Conservation (phyloP, 2,113 vertebrate genomes). For the Zosterops hypoxanthus region DNA sequence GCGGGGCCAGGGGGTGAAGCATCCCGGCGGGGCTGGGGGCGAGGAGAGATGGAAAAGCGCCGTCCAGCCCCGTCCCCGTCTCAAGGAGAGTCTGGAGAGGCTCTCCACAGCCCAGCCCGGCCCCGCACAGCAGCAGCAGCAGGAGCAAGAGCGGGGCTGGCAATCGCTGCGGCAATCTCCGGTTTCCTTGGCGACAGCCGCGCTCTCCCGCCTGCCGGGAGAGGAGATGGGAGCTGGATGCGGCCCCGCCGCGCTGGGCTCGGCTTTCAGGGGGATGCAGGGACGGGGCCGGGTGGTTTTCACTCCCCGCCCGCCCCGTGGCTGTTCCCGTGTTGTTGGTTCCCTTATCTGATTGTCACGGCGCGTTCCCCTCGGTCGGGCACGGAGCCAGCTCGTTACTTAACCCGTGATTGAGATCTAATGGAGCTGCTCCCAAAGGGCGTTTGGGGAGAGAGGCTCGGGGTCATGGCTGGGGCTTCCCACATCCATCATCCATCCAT, state of each 20-base stretch:
- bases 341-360: slow-evolving; percentile 60
- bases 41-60: background rate
- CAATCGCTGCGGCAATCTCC: background rate
- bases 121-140: background rate
- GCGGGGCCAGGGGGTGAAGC: background rate
- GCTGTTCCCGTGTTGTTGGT: slow-evolving; percentile 33
- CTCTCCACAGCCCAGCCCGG: background rate
- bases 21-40: fast-evolving
- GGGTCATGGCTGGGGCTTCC: background rate
- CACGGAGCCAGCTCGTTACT: slow-evolving; percentile 62
- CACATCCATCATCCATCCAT: no score
- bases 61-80: background rate
- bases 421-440: slow-evolving; percentile 51
- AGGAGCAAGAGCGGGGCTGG: background rate
- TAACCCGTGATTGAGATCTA: slow-evolving; percentile 72
- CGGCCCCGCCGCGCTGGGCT: fast-evolving
- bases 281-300: background rate
- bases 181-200: slow-evolving; percentile 46
- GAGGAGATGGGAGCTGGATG: background rate
- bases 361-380: slow-evolving; percentile 46
- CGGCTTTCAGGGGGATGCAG: fast-evolving
- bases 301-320: background rate
- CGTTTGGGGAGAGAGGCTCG: slow-evolving; percentile 28
- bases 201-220: background rate
- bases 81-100: background rate